Evolutionary conservation across 2,888 invertebrate genomes (phyloP).

Genomic region (Drosophila colorata): DNA sequence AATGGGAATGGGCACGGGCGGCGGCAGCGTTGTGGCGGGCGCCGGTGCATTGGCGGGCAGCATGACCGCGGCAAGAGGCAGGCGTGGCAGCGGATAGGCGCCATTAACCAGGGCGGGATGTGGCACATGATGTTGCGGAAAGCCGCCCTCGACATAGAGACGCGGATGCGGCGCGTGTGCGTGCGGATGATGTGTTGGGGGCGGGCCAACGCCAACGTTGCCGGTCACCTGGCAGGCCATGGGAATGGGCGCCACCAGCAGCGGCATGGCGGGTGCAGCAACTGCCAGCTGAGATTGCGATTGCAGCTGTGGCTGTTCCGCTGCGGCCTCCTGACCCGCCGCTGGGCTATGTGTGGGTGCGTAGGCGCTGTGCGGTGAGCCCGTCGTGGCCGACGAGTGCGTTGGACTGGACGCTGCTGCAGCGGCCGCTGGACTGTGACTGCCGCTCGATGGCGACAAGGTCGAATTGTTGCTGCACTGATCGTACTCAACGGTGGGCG

Average conservation of each 20-base stretch:
- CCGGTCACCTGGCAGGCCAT: constrained; percentile 37
- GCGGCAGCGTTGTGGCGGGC: constrained; percentile 14
- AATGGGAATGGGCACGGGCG: constrained; percentile 31
- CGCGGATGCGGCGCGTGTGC: constrained; percentile 48
- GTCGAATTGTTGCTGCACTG: constrained; percentile 80
- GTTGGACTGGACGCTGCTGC: constrained; percentile 73
- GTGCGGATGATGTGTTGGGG: constrained; percentile 41
- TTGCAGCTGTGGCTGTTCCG: constrained; percentile 38
- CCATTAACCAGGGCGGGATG: constrained; percentile 67
- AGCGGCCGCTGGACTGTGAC: constrained; percentile 63
- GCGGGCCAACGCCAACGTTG: constrained; percentile 35
- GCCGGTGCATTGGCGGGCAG: constrained; percentile 54
- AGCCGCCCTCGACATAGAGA: constrained; percentile 59
- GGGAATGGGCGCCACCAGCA: constrained; percentile 72
- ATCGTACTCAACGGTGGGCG: constrained; percentile 78
- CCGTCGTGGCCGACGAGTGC: constrained; percentile 74
- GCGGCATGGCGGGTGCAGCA: constrained; percentile 51
- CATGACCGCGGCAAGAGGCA: constrained; percentile 73
- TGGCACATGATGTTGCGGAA: constrained; percentile 66
- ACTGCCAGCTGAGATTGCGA: constrained; percentile 25
- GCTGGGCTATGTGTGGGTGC: constrained; percentile 73
- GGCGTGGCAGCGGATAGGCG: constrained; percentile 74
- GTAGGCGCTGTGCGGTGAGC: constrained; percentile 81
- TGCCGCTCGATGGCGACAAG: constrained; percentile 65
- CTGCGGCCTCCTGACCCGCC: constrained; percentile 19